phyloP scores from a whole-genome alignment of 92 coral and sea anemone genomes.

The Paragorgia papillata region DNA sequence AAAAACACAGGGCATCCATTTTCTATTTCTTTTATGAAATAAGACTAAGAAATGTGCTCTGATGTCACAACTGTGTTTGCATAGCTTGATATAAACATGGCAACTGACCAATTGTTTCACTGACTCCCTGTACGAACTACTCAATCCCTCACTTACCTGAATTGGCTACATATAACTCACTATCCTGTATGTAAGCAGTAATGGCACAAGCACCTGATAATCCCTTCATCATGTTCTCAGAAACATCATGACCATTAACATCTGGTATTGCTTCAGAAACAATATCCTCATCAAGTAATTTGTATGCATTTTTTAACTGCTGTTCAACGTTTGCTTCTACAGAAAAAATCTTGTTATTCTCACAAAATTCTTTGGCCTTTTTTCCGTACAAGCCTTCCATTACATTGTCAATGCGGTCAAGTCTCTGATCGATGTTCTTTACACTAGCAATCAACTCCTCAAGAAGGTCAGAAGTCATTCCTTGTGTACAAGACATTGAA shows the following conservation, averaged over 20 bases:
- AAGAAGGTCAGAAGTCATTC: neutral
- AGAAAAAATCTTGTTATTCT: constrained; percentile 37
- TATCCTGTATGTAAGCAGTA: constrained; percentile 75
- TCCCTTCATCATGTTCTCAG: constrained; percentile 86
- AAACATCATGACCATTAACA: constrained; percentile 29
- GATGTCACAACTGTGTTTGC: no score
- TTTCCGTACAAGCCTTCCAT: neutral
- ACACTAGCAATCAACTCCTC: neutral
- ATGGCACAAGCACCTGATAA: constrained; percentile 97
- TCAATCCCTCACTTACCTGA: constrained; percentile 67
- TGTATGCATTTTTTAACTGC: constrained; percentile 78
- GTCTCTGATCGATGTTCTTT: neutral
- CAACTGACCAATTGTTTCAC: no score
- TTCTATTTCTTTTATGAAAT: no score
- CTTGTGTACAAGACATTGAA: constrained; percentile 44
- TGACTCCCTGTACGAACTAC: no score
- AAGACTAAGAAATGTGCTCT: no score
- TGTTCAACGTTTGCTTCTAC: constrained; percentile 59
- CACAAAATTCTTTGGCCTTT: constrained; percentile 3
- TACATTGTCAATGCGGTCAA: neutral
- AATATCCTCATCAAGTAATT: constrained; percentile 91
- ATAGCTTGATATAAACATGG: no score
- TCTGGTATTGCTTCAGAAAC: constrained; percentile 88
- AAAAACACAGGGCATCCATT: no score
- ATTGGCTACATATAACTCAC: constrained; percentile 76